These are phyloP conservation scores for Trichogramma evanescens DNA, from an alignment of 2,888 invertebrate genomes.

Conservation along the genomic window DNA sequence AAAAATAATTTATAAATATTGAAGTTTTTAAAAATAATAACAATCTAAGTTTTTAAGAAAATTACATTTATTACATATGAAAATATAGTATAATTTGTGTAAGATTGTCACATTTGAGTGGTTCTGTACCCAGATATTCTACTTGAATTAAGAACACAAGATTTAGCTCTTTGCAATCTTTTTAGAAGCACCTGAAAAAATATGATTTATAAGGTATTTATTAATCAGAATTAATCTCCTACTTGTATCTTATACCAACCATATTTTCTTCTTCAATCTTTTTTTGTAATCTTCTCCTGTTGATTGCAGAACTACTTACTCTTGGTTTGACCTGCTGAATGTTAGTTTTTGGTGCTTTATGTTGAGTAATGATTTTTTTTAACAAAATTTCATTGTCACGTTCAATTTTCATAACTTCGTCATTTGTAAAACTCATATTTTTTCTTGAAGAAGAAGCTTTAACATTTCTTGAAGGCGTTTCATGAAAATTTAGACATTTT, in stretches of 20 bases:
- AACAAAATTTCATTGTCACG: conserved; percentile 47
- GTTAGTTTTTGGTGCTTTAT: conserved; percentile 30
- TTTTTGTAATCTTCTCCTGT: conserved; percentile 48
- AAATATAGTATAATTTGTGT: background rate
- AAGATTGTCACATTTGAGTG: conserved; percentile 28
- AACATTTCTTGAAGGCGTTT: background rate
- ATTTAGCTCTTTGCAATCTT: conserved; percentile 37
- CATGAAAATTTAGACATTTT: conserved; percentile 15
- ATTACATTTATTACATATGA: background rate
- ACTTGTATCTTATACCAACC: conserved; percentile 36
- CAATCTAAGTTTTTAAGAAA: background rate
- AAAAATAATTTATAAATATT: background rate
- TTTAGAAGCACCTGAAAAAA: conserved; percentile 34
- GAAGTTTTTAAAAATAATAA: background rate
- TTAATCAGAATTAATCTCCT: background rate
- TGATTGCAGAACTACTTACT: conserved; percentile 47
- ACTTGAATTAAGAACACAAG: conserved; percentile 29
- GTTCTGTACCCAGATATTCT: conserved; percentile 30
- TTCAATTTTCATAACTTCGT: conserved; percentile 46
- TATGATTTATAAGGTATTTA: background rate
- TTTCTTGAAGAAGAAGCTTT: conserved; percentile 23
- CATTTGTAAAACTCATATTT: conserved; percentile 48
- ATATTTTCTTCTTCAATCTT: conserved; percentile 51
- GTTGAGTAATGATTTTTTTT: conserved; percentile 45
- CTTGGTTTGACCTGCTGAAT: conserved; percentile 22